These are phyloP conservation scores for Poecilia gillii DNA, from an alignment of 2,797 vertebrate genomes.

Conservation along the genomic window DNA sequence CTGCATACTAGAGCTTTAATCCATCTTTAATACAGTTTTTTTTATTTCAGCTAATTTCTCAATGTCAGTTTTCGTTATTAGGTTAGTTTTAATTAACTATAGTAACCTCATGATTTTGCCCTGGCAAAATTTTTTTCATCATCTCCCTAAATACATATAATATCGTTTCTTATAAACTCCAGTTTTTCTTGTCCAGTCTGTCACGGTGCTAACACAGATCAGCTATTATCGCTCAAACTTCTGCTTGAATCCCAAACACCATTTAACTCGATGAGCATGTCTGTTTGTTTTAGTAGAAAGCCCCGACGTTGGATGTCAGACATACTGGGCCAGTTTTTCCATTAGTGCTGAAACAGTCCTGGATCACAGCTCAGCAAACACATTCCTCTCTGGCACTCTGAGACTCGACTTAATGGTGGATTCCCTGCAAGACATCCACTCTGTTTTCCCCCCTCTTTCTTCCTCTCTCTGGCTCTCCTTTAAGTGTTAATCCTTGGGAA, in stretches of 20 bases:
- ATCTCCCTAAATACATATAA: background rate
- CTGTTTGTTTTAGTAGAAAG: background rate
- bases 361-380: slow-evolving; percentile 58
- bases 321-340: slow-evolving; percentile 40
- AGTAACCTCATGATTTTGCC: background rate
- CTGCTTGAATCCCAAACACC: background rate
- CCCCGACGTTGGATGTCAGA: slow-evolving; percentile 35
- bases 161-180: background rate
- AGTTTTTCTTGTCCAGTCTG: background rate
- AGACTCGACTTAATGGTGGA: slow-evolving; percentile 62
- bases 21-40: too few relatives aligned
- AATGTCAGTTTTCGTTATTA: too few relatives aligned
- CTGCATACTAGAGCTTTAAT: too few relatives aligned
- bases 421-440: slow-evolving; percentile 63
- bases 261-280: background rate
- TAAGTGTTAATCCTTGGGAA: slow-evolving; percentile 78
- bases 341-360: slow-evolving; percentile 52
- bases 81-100: too few relatives aligned
- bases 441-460: slow-evolving; percentile 13
- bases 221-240: background rate
- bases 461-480: slow-evolving; percentile 48
- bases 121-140: background rate
- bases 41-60: too few relatives aligned
- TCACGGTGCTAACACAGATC: background rate
- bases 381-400: slow-evolving; percentile 63